Evolutionary conservation across 2,888 invertebrate species (phyloP).

Genomic region (Crepidodera aurea): DNA sequence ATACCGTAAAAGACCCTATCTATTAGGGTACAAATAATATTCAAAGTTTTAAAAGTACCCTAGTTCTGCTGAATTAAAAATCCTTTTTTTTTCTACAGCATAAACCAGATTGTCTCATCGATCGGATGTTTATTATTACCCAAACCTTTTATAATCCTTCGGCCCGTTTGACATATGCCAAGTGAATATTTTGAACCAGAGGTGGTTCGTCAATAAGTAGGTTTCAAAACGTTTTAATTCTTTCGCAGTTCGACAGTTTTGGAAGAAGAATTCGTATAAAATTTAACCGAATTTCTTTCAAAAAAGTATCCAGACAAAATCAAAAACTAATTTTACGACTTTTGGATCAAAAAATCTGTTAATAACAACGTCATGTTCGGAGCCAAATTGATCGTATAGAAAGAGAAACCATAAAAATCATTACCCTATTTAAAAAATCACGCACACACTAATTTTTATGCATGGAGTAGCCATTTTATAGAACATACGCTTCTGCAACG

Average conservation of each 20-base stretch:
- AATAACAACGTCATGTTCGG: not conserved
- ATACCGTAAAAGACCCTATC: too few species aligned
- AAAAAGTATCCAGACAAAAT: too few species aligned
- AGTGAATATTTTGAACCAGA: not conserved
- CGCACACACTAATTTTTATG: constrained; percentile 18
- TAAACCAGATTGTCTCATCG: not conserved
- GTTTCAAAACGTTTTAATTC: too few species aligned
- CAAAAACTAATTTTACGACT: too few species aligned
- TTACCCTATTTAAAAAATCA: constrained; percentile 13
- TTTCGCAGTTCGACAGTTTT: too few species aligned
- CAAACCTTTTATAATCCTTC: not conserved
- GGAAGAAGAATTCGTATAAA: too few species aligned
- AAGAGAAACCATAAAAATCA: constrained; percentile 18
- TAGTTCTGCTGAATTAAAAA: not conserved
- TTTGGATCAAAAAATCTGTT: too few species aligned
- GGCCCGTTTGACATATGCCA: not conserved
- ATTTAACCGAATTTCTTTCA: too few species aligned
- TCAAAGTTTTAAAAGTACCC: too few species aligned
- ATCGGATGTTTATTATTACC: not conserved
- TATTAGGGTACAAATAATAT: too few species aligned
- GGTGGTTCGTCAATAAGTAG: too few species aligned
- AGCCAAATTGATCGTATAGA: constrained; percentile 4
- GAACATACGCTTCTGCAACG: constrained; percentile 16
- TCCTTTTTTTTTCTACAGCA: not conserved
- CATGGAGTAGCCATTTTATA: constrained; percentile 4